Base-by-base conservation (phyloP, 2,888 invertebrate genomes). In the Timema cristinae region DNA sequence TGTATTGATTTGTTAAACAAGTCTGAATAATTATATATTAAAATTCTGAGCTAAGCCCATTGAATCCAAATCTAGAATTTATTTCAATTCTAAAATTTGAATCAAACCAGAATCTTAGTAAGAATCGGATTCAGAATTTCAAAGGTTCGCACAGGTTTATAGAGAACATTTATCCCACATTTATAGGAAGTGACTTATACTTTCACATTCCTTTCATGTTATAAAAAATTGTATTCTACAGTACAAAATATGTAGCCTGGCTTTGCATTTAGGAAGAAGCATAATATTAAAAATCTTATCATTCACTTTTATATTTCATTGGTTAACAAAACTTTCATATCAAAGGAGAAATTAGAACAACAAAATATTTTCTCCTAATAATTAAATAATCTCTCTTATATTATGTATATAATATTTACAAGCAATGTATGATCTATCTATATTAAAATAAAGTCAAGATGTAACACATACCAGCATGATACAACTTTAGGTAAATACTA, bases 221-320 rank as follows among this genome's bases (percentile, higher is more conserved):
- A 74, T 74, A 74, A 73, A 32, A 73, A 73, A 69, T 71, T 67
- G 61, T 72, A 71, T 67, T 70, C 66, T 71, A 74, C 69, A 73
- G 71, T 74, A 74, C 71, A 74, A 75, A 75, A 72, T 72, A 73
- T 72, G 71, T 71, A 72, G 71, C 72, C 73, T 72, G 72, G 74
- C 70, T 72, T 72, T 75, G 72, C 69, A 69, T 69, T 69, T 66
- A 72, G 73, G 72, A 72, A 75, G 73, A 75, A 73, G 75, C 73
- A 73, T 69, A 71, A 32, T 32, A 32, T 69, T 61, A 68, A 70
- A 71, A 72, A 70, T 61, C 49, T 32, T 72, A 59, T 50, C 66
- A 68, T 71, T 50, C 66, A 68, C 68, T 68, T 66, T 68, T 16
- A 69, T 61, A 51, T 61, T 63, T 61, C 69, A 63, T 63, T 69